These are phyloP conservation scores for Tinea pellionella DNA, from an alignment of 2,888 invertebrate species.

Conservation along the genomic window DNA sequence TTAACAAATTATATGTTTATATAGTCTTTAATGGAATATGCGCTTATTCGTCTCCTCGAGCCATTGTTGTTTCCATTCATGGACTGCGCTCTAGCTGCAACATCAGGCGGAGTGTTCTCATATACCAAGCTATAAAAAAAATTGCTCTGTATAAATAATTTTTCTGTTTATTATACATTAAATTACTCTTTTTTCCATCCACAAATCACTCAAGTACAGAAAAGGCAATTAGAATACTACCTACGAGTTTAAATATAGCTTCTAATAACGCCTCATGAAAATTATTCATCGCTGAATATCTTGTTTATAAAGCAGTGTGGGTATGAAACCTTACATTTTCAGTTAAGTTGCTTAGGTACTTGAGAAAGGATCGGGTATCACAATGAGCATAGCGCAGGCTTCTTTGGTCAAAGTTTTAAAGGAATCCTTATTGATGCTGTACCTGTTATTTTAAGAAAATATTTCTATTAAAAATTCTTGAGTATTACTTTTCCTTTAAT, in stretches of 20 bases:
- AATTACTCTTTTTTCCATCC: no score
- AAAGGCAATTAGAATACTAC: no score
- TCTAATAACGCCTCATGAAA: not conserved
- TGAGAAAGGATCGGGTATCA: conserved; percentile 46
- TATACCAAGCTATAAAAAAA: no score
- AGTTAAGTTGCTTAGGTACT: conserved; percentile 30
- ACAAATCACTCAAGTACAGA: no score
- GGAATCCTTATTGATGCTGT: conserved; percentile 50
- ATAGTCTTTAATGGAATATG: no score
- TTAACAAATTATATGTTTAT: not conserved
- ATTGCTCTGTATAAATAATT: no score
- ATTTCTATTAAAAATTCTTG: conserved; percentile 14
- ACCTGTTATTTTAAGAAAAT: conserved; percentile 36
- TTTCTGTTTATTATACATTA: no score
- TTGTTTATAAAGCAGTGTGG: not conserved
- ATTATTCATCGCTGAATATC: not conserved
- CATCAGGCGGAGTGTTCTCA: no score
- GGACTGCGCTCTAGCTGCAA: no score
- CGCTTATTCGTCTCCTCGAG: no score
- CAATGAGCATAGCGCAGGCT: conserved; percentile 44
- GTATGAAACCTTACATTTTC: conserved; percentile 38
- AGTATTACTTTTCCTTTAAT: not conserved
- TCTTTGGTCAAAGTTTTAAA: conserved; percentile 59
- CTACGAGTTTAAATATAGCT: no score
- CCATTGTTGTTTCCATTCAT: no score